Evolutionary conservation across 1,140 invertebrate species (phyloP), one percentile per base, ranked within the genome.

Genomic region (Drosophila tsacasi): DNA sequence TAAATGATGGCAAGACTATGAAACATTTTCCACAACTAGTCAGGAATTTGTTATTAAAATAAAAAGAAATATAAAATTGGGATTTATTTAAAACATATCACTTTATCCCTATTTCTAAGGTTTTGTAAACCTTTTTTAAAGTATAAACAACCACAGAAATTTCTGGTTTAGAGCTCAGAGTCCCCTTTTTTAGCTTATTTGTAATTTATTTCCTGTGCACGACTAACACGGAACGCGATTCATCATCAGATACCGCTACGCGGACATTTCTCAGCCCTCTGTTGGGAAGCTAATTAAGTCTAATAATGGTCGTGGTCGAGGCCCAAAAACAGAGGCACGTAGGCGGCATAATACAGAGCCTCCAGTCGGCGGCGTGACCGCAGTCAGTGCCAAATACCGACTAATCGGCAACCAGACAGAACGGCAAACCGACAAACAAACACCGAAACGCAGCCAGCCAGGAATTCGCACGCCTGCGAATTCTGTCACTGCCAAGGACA

Each of bases 251-350:
- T 52, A 58, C 55, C 23, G 35, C 27, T 77, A 27, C 46, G 47
- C 47, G 61, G 25, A 50, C 35, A 47, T 54, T 37, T 23, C 19
- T 55, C 5, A 37, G 54, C 9, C 17, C 47, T 27, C 6, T 42
- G 63, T 23, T 79, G 61, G 23, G 49, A 27, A 67, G 72, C 80
- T 89, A 87, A 90, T 89, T 87, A 87, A 64, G 80, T 62, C 77
- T 80, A 83, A 86, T 80, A 89, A 74, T 71, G 84, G 57, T 79
- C 50, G 42, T 61, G 67, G 69, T 46, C 49, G 39, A 40, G 55
- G 9, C 67, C 66, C 35, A 58, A 76, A 68, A 68, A 58, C 58
- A 52, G 21, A 65, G 54, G 40, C 58, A 74, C 30, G 21, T 52
- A 47, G 54, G 15, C 54, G 21, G 21, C 52, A 8, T n/a, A n/a